These are phyloP conservation scores for Hexactinellida sp. DNA, from an alignment of 37 sponge, comb jelly and placozoan genomes.

Conservation along the genomic window DNA sequence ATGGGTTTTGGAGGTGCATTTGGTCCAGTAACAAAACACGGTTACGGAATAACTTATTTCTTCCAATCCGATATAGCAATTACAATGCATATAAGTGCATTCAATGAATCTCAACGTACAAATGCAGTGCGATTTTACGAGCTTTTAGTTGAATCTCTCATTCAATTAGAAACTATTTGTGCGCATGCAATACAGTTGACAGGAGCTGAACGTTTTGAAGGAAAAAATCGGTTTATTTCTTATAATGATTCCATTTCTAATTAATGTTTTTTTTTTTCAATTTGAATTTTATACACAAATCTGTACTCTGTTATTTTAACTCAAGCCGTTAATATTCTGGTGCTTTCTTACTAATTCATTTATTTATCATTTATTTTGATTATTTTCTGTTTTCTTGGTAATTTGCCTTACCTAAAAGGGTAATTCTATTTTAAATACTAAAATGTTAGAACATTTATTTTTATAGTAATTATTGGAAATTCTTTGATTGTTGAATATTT, in stretches of 20 bases:
- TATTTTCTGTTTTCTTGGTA: too few relatives aligned
- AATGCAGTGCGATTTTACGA: background rate
- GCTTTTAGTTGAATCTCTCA: background rate
- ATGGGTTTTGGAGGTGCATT: conserved; percentile 84
- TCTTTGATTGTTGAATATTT: too few relatives aligned
- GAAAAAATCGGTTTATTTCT: background rate
- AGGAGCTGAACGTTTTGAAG: background rate
- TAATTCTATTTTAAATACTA: too few relatives aligned
- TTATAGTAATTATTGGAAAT: too few relatives aligned
- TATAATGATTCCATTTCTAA: background rate
- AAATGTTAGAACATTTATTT: too few relatives aligned
- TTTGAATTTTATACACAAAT: too few relatives aligned
- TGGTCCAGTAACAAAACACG: conserved; percentile 65
- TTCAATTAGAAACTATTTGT: background rate
- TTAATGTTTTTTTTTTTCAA: background rate
- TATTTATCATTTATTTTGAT: too few relatives aligned
- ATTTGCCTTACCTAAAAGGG: too few relatives aligned
- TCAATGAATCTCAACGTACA: background rate
- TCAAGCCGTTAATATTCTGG: too few relatives aligned
- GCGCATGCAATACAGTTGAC: background rate
- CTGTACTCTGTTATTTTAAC: too few relatives aligned
- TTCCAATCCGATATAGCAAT: background rate
- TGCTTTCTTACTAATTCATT: too few relatives aligned
- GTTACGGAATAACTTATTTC: background rate
- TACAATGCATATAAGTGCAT: background rate